Percentiles rank a stretch among this genome's conserved stretches.
Conservation (phyloP, 2,797 vertebrate species). For the Ataeniobius toweri region DNA sequence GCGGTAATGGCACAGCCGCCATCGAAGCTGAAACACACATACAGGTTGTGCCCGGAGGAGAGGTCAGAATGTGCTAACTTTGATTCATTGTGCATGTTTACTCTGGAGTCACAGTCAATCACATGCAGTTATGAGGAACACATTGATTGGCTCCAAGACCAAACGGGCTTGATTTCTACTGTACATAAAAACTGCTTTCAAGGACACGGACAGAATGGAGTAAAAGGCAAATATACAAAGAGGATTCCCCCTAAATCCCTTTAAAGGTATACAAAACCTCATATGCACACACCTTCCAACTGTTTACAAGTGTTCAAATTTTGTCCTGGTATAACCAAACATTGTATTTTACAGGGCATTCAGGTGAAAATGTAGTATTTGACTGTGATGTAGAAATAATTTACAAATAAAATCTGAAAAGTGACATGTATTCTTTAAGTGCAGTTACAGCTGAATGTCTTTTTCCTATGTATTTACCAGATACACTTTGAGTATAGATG, state of each 20-base stretch:
- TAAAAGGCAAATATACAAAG: not conserved
- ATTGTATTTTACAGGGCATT: not conserved
- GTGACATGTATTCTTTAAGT: not conserved
- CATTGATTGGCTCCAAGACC: slow-evolving; percentile 54
- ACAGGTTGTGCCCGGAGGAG: slow-evolving; percentile 35
- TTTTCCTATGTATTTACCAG: not conserved
- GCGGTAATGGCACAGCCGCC: slow-evolving; percentile 60
- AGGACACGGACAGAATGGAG: not conserved
- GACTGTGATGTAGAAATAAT: not conserved
- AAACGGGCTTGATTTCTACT: slow-evolving; percentile 22
- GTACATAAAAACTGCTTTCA: not conserved
- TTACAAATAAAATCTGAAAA: not conserved
- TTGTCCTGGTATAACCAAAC: not conserved
- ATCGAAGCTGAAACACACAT: slow-evolving; percentile 49
- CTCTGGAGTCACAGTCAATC: slow-evolving; percentile 21
- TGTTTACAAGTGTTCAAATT: not conserved
- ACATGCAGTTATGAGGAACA: slow-evolving; percentile 19
- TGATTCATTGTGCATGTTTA: slow-evolving; percentile 49
- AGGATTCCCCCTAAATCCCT: not conserved
- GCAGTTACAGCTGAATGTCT: not conserved
- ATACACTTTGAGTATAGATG: not conserved
- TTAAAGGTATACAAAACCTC: not conserved
- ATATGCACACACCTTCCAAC: not conserved
- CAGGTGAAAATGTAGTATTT: not conserved
- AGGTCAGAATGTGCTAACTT: slow-evolving; percentile 48